Evolutionary conservation across 2,888 invertebrate genomes (phyloP).

Genomic region (Drosophila infuscata): DNA sequence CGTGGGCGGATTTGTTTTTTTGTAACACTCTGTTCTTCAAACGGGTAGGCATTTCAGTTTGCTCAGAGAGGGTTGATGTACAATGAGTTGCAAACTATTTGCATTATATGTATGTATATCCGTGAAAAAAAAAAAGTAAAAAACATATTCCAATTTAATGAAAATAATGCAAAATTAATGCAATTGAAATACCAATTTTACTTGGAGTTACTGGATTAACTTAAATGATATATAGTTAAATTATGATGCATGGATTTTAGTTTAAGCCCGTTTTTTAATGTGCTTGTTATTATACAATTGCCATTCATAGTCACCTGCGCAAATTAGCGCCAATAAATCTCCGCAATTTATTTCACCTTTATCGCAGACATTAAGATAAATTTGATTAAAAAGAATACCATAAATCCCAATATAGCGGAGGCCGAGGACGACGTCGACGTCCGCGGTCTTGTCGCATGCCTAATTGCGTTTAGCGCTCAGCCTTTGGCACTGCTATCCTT

Average conservation of each 20-base stretch:
- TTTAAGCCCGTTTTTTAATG: conserved; percentile 8
- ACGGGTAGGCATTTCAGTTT: conserved; percentile 3
- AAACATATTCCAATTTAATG: neutral
- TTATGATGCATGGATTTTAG: conserved; percentile 12
- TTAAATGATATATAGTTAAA: conserved; percentile 10
- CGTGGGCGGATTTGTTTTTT: conserved; percentile 18
- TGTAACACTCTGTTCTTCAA: conserved; percentile 12
- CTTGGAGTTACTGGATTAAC: too few species aligned
- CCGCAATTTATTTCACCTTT: conserved; percentile 71
- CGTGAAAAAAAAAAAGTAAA: neutral
- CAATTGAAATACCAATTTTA: neutral
- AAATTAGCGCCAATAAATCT: conserved; percentile 72
- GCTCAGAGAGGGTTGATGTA: neutral
- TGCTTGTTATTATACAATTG: conserved; percentile 8
- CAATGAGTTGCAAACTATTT: neutral
- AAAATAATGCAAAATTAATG: neutral
- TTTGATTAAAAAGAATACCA: conserved; percentile 73
- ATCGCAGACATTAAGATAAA: conserved; percentile 72
- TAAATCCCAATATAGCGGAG: conserved; percentile 69
- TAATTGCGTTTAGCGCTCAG: conserved; percentile 61
- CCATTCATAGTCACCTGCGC: conserved; percentile 32
- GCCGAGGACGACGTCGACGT: conserved; percentile 2
- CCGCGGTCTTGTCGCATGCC: conserved; percentile 65
- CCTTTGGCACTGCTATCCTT: conserved; percentile 33
- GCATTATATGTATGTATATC: too few species aligned